phyloP scores from a whole-genome alignment of 2,113 vertebrate genomes.

The Barbus barbus region DNA sequence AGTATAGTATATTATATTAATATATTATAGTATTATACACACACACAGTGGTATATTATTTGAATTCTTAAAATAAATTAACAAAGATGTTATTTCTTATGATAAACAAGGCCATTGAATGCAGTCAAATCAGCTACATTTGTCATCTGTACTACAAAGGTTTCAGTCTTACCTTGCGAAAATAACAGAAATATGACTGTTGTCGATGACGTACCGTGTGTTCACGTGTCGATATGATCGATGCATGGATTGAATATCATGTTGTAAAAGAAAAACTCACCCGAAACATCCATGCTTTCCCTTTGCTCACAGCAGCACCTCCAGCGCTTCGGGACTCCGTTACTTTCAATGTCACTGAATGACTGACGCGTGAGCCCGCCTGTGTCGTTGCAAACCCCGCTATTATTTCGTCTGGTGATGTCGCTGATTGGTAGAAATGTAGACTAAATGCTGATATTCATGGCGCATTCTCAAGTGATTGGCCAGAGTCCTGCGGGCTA shows the following conservation, averaged over 20 bases:
- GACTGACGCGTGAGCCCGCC: neutral
- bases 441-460: neutral
- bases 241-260: neutral
- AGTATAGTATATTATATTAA: no score
- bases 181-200: neutral
- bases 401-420: no score
- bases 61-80: neutral
- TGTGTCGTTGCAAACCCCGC: neutral
- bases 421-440: slow-evolving; percentile 8
- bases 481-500: neutral
- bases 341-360: slow-evolving; percentile 10
- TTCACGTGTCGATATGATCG: neutral
- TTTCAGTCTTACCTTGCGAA: slow-evolving; percentile 10
- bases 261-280: neutral
- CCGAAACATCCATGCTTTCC: neutral
- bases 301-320: slow-evolving; percentile 10
- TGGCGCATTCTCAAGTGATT: neutral
- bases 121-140: neutral
- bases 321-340: neutral
- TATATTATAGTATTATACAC: no score
- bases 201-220: neutral
- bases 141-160: neutral
- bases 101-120: slow-evolving; percentile 10
- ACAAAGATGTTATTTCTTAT: neutral
- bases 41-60: neutral